Base-by-base conservation (phyloP, 35 echinoderm and acorn worm genomes). In the Hemicentrotus pulcherrimus region DNA sequence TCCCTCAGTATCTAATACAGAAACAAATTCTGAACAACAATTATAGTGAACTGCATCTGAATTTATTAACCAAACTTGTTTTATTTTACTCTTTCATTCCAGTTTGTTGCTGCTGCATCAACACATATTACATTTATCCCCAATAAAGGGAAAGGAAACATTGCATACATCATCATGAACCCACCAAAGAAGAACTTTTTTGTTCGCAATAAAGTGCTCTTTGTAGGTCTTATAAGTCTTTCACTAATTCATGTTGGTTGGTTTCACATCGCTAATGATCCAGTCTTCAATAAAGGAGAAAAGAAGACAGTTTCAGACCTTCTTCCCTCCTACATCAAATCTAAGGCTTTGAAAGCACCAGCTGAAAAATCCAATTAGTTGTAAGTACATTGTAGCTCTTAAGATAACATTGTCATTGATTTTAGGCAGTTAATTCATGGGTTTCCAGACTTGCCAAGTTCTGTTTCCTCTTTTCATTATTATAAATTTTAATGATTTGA, bases 221-320 rank as follows among this genome's bases (percentile, higher is more conserved):
- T 96, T 85, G 94, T 98, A 16, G 95, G 94, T 10, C 15, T 95
- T 12, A 46, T 95, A 90, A 96, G 97, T 91, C 94, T 98, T 85
- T 24, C 89, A 71, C 24, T 96, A 28, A 95, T 98, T 65, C 97
- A 98, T 60, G 46, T 95, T 46, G 97, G 96, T 32, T 98, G 97
- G 97, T 98, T 96, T 85, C 45, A 95, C 32, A 95, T 98, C 16
- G 94, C 96, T 22, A 96, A 95, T 31, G 86, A 95, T 96, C 95
- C 94, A 28, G 94, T 48, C 15, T 98, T 95, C 70, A 94, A 94
- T 30, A 46, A 71, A 65, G 31, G 46, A 9, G 32, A 91, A 61
- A 86, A 88, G 58, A 88, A 95, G 22, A 91, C 91, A 46, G 10
- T 61, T 50, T 31, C 41, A 48, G 91, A 98, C 4, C 41, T 91